Base-by-base conservation (phyloP, 2,888 invertebrate species). In the Diaphora mendica region DNA sequence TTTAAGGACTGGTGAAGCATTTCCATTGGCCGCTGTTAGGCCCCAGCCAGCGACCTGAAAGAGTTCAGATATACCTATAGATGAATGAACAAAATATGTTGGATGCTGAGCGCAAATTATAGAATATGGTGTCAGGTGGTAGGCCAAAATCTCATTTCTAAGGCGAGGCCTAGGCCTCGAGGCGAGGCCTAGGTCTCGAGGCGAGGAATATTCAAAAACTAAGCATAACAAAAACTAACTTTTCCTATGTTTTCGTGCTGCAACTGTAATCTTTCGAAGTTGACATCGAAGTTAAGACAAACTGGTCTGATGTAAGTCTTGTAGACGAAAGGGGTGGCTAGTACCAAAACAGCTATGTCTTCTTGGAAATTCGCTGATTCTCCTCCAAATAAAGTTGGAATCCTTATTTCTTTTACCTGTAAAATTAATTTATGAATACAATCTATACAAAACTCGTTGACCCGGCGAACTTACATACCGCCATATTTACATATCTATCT, bases 331-430 rank as follows among this genome's bases (percentile, higher is more conserved):
- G 92, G 84, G 1, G 82, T 85, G 1, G 88, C 85, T 20, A 96
- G 86, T 2, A 95, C 82, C 20, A 96, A 75, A 4, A 96, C 78
- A 0, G 96, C 96, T 17, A 96, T 90, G 85, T 97, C 97, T 0
- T 96, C 96, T 55, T 96, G 96, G 77, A 94, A 96, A 82, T 96
- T 96, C 3, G 95, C 93, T 0, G 85, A 78, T 72, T 91, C 86
- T 65, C 96, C 96, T 77, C 93, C 94, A 88, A 96, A 96, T 0
- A 93, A 87, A 0, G 88, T 84, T 17, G 96, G 96, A 1, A 94
- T 80, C n/a, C 90, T 85, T 20, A 96, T 92, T 15, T 89, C 87
- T 26, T 85, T 80, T 0, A 96, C 89, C 85, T 94, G 88, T 8
- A 64, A 70, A 23, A 11, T n/a, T 15, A 5, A n/a, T 1, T 26